Evolutionary conservation across 2,888 invertebrate genomes (phyloP).

Genomic region (Endotricha flammealis): DNA sequence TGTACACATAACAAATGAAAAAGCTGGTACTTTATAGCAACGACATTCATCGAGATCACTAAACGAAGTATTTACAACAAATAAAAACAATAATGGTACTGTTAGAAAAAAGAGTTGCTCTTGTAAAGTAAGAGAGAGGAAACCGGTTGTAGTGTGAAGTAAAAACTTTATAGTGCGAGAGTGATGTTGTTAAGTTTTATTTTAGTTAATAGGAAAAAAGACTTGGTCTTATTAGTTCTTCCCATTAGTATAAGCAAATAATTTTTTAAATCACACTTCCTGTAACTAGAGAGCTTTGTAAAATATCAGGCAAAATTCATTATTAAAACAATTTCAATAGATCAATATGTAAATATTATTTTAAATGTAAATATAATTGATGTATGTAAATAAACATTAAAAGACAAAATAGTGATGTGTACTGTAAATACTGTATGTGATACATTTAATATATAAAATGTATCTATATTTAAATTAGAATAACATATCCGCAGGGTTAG

Average conservation of each 20-base stretch:
- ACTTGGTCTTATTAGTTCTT: no score
- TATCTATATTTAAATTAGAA: slow-evolving; percentile 3
- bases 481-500: no score
- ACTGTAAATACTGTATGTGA: slow-evolving; percentile 8
- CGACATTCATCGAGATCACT: slow-evolving; percentile 58
- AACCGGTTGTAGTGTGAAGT: slow-evolving; percentile 56
- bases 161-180: no score
- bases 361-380: slow-evolving; percentile 24
- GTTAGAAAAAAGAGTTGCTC: slow-evolving; percentile 63
- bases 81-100: slow-evolving; percentile 39
- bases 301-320: slow-evolving; percentile 1
- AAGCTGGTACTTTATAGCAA: slow-evolving; percentile 62
- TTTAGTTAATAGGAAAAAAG: no score
- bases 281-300: slow-evolving; percentile 18
- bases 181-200: no score
- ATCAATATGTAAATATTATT: neutral
- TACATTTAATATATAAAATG: slow-evolving; percentile 5
- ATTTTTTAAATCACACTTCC: neutral
- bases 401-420: slow-evolving; percentile 63
- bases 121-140: slow-evolving; percentile 59
- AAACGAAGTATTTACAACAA: slow-evolving; percentile 40
- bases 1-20: slow-evolving; percentile 34
- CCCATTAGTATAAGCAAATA: neutral
- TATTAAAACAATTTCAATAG: neutral
- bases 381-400: slow-evolving; percentile 34